Percentiles rank a stretch among this genome's conserved stretches.
Evolutionary conservation across 1,140 invertebrate genomes (phyloP).

Genomic region (Neelides sp.): DNA sequence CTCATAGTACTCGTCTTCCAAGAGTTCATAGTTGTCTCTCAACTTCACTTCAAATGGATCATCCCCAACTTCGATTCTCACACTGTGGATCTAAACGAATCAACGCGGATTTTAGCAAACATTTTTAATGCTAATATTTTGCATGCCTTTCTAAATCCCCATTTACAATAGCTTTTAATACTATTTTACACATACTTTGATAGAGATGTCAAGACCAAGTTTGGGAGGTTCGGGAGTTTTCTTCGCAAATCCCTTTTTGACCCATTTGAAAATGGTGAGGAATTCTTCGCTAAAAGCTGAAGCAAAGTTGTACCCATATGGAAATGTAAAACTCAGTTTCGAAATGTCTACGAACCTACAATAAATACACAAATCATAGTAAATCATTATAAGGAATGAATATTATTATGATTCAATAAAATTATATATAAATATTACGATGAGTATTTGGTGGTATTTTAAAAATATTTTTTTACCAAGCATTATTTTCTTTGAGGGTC

Average conservation of each 20-base stretch:
- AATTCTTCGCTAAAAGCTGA: constrained; percentile 85
- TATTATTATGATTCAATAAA: not conserved
- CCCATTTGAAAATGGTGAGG: constrained; percentile 80
- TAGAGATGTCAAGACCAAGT: constrained; percentile 55
- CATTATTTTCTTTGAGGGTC: constrained; percentile 15
- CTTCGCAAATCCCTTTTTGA: constrained; percentile 65
- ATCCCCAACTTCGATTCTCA: constrained; percentile 82
- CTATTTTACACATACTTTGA: constrained; percentile 50
- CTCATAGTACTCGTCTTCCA: constrained; percentile 93
- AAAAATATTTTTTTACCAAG: constrained; percentile 19
- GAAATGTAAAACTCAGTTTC: constrained; percentile 63
- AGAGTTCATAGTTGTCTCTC: constrained; percentile 85
- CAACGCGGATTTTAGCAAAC: constrained; percentile 2
- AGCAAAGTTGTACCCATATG: constrained; percentile 86
- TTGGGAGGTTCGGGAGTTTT: constrained; percentile 53
- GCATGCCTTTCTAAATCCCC: not conserved
- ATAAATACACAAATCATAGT: constrained; percentile 11
- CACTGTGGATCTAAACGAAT: constrained; percentile 54
- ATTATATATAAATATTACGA: not conserved
- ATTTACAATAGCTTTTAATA: constrained; percentile 3
- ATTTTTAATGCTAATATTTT: not conserved
- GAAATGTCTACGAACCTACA: constrained; percentile 49
- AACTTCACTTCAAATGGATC: constrained; percentile 97
- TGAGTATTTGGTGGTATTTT: not conserved
- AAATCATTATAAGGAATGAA: constrained; percentile 6